Percentiles rank a stretch among this genome's conserved stretches.
These are phyloP conservation scores for Drepana falcataria DNA, from an alignment of 2,888 invertebrate genomes.

Conservation along the genomic window DNA sequence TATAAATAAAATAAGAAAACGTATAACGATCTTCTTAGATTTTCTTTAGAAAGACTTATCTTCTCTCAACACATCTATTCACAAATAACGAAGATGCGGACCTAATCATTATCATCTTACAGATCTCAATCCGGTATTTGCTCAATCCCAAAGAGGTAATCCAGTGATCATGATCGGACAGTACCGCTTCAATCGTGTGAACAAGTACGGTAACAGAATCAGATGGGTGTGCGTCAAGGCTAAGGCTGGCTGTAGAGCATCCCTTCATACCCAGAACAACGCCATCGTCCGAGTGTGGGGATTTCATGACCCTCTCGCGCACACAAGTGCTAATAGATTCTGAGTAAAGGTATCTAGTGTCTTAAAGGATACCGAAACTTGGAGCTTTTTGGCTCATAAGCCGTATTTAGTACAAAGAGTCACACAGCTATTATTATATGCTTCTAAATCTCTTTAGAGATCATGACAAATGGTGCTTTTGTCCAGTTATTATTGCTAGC, in stretches of 20 bases:
- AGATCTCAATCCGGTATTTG: slow-evolving; percentile 70
- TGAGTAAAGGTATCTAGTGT: slow-evolving; percentile 15
- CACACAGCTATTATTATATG: background rate
- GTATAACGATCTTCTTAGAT: too few species aligned
- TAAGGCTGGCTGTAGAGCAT: slow-evolving; percentile 68
- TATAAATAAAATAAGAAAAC: too few species aligned
- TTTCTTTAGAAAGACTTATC: too few species aligned
- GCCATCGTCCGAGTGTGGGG: slow-evolving; percentile 72
- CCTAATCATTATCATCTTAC: slow-evolving; percentile 26
- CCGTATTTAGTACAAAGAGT: background rate
- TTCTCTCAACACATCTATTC: background rate
- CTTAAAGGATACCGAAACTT: background rate
- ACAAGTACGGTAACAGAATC: slow-evolving; percentile 63
- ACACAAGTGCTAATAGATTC: slow-evolving; percentile 68
- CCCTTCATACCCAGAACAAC: slow-evolving; percentile 68
- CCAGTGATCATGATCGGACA: slow-evolving; percentile 73
- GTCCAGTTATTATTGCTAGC: slow-evolving; percentile 25
- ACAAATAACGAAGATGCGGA: background rate
- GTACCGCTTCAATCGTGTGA: slow-evolving; percentile 70
- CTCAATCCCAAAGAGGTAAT: slow-evolving; percentile 68
- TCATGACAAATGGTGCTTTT: slow-evolving; percentile 35
- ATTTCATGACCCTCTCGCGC: slow-evolving; percentile 64
- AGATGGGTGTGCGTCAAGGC: slow-evolving; percentile 74
- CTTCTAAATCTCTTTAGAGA: slow-evolving; percentile 26
- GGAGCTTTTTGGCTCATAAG: background rate